Evolutionary conservation across 2,113 vertebrate genomes (phyloP).

Genomic region (Anolis sagrei): DNA sequence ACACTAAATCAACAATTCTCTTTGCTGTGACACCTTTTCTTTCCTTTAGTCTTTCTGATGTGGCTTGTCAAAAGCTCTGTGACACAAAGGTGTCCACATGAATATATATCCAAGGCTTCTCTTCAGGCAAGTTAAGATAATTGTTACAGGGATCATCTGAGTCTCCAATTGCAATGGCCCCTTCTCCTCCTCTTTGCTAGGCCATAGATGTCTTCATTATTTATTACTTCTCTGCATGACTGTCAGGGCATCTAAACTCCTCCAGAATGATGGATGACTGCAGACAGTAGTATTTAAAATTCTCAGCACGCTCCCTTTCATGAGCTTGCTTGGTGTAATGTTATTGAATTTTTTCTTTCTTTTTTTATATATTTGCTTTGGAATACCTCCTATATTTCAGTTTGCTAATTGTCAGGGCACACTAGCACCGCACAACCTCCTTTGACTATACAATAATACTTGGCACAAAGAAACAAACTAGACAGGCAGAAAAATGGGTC

Average conservation of each 20-base stretch:
- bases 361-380: constrained; percentile 36
- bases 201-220: constrained; percentile 45
- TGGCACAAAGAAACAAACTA: constrained; percentile 43
- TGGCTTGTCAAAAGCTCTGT: constrained; percentile 51
- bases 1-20: constrained; percentile 55
- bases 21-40: constrained; percentile 59
- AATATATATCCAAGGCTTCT: constrained; percentile 46
- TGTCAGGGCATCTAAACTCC: constrained; percentile 42
- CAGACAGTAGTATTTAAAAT: constrained; percentile 59
- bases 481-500: neutral
- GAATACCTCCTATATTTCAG: constrained; percentile 58
- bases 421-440: constrained; percentile 16
- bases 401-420: constrained; percentile 61
- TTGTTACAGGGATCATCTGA: constrained; percentile 42
- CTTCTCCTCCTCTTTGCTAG: constrained; percentile 30
- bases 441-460: constrained; percentile 56
- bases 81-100: constrained; percentile 52
- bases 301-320: constrained; percentile 41
- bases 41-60: constrained; percentile 48
- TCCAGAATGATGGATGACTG: constrained; percentile 30
- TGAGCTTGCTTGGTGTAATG: constrained; percentile 52
- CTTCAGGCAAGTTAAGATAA: constrained; percentile 44
- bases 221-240: constrained; percentile 38
- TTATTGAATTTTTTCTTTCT: constrained; percentile 17
- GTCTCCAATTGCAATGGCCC: constrained; percentile 29